Base-by-base conservation (phyloP, 2,888 invertebrate species). In the Diarsia rubi region DNA sequence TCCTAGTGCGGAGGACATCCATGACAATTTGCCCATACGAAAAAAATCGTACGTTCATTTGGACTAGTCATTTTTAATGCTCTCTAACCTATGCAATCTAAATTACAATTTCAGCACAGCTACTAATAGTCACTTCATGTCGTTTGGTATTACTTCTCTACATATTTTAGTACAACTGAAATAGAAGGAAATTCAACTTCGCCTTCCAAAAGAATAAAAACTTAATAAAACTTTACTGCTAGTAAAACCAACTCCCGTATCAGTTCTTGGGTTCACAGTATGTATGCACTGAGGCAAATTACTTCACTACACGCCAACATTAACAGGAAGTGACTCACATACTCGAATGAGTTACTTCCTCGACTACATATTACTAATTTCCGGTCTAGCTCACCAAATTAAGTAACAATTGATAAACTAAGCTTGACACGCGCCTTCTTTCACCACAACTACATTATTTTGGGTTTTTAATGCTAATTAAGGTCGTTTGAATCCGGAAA, bases 321-420 rank as follows among this genome's bases (percentile, higher is more conserved):
- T 60, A 31, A 14, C 60, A 12, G 27, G 42, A 60, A 27, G n/a
- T 64, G 73, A 77, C 27, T 80, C 59, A 59, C 24, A 21, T 16
- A 72, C 16, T 52, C 8, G 12, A 54, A 73, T 52, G 52, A 52
- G 9, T 74, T 65, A 64, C 37, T 77, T 79, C 72, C 73, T n/a
- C 14, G 0, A 47, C 12, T 69, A 60, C 14, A 44, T 49, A 63
- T 63, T 63, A 57, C 24, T 54, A n/a, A 52, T 66, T 78, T 81
- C 75, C 52, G n/a, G 64, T 24, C 45, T 74, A 42, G 52, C 45
- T 60, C 64, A 52, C 42, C 44, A 31, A 49, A 47, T 9, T 57
- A 47, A 47, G 11, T 24, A 62, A 31, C 69, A 24, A 79, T 64
- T 37, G 45, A 31, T 45, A 6, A 62, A 16, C 37, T 37, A 37